Conservation (phyloP, 2,113 vertebrate genomes). For the Nestor notabilis region DNA sequence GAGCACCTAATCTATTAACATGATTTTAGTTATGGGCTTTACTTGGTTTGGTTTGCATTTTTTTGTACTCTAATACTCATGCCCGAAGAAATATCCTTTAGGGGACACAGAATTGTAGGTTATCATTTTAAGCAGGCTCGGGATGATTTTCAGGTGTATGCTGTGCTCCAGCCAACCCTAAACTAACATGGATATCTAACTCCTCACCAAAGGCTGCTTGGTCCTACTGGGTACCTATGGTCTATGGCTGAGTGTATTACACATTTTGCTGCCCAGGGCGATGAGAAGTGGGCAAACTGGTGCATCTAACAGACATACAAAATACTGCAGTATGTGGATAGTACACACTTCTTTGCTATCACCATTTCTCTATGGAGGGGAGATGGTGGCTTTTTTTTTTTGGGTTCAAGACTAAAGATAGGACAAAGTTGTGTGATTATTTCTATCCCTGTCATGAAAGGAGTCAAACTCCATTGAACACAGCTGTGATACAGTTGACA, state of each 20-base stretch:
- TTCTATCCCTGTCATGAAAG: background rate
- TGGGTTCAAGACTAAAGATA: background rate
- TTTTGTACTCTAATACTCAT: background rate
- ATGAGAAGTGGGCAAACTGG: background rate
- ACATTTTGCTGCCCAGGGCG: background rate
- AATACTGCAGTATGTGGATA: background rate
- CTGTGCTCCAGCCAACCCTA: background rate
- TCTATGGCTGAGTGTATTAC: background rate
- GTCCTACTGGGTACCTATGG: background rate
- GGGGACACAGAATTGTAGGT: background rate
- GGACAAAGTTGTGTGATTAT: background rate
- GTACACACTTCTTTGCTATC: background rate
- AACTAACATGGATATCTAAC: background rate
- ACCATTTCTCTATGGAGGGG: background rate
- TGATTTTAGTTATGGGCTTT: background rate
- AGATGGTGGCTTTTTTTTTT: background rate
- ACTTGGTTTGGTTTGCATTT: background rate
- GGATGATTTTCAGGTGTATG: background rate
- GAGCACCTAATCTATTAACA: background rate
- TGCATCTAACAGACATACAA: background rate
- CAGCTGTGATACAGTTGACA: background rate
- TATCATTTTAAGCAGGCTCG: background rate
- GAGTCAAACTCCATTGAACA: background rate
- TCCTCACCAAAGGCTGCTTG: background rate
- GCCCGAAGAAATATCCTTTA: background rate